phyloP scores from a whole-genome alignment of 2,797 vertebrate genomes.

The Allobates femoralis region DNA sequence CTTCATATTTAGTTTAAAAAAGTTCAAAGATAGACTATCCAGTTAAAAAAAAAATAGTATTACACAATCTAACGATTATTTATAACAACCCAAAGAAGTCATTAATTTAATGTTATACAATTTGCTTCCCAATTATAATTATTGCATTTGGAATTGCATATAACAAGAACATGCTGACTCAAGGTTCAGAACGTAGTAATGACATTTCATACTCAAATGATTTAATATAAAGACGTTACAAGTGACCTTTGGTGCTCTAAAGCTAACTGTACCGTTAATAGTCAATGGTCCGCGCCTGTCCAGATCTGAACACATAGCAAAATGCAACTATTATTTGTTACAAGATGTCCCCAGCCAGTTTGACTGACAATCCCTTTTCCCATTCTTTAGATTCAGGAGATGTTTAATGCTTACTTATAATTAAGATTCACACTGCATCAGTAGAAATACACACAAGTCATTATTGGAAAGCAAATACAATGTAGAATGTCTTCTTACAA shows the following conservation, averaged over 20 bases:
- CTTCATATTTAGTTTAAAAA: no score
- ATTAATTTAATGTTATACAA: not conserved
- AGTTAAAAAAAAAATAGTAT: no score
- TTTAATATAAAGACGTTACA: constrained; percentile 2
- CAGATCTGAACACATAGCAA: not conserved
- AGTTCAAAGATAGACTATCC: no score
- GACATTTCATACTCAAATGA: not conserved
- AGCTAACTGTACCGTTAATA: not conserved
- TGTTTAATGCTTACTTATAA: not conserved
- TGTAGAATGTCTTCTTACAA: not conserved
- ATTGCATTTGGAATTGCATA: not conserved
- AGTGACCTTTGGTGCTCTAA: constrained; percentile 29
- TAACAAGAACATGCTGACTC: not conserved
- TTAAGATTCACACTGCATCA: constrained; percentile 13
- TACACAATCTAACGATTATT: no score
- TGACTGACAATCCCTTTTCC: constrained; percentile 23
- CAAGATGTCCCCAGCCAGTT: constrained; percentile 3
- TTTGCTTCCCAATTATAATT: not conserved
- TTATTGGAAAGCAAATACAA: constrained; percentile 26
- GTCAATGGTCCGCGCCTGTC: not conserved
- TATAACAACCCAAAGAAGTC: no score
- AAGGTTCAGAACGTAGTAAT: not conserved
- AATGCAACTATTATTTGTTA: constrained; percentile 1
- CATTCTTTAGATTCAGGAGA: not conserved
- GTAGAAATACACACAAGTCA: not conserved